phyloP scores from a whole-genome alignment of 2,888 invertebrate genomes.

The Amblyjoppa fuscipennis region DNA sequence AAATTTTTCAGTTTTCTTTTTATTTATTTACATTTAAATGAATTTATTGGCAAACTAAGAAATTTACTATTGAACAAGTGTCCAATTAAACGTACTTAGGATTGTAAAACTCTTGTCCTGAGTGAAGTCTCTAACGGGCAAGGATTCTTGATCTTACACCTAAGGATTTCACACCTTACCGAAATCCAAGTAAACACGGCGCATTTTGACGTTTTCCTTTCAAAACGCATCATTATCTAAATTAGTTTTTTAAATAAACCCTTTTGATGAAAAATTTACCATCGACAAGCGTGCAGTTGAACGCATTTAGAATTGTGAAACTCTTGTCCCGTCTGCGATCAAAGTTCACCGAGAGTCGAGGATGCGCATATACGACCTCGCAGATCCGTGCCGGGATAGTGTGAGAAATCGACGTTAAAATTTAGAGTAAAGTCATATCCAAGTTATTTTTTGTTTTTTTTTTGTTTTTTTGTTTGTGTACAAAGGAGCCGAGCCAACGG shows the following conservation, averaged over 20 bases:
- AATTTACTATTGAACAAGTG: neutral
- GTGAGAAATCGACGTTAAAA: slow-evolving; percentile 57
- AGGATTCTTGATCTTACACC: slow-evolving; percentile 32
- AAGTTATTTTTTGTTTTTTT: neutral
- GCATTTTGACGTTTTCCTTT: too few species aligned
- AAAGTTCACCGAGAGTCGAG: slow-evolving; percentile 3
- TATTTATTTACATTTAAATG: neutral
- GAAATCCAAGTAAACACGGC: slow-evolving; percentile 45
- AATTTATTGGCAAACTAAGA: neutral
- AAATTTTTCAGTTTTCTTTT: neutral
- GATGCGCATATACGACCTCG: slow-evolving; percentile 9
- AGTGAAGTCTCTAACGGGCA: neutral
- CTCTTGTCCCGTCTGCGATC: neutral
- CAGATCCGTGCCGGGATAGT: slow-evolving; percentile 18
- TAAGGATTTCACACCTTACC: slow-evolving; percentile 57
- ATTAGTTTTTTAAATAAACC: too few species aligned
- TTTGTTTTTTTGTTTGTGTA: neutral
- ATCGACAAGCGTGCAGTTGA: neutral
- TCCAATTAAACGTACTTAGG: neutral
- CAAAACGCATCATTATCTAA: too few species aligned
- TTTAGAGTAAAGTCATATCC: slow-evolving; percentile 30
- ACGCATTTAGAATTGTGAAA: slow-evolving; percentile 9
- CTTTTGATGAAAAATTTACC: too few species aligned
- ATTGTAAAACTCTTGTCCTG: slow-evolving; percentile 15
- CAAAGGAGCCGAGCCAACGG: neutral